Conservation (phyloP, 2,888 invertebrate species). For the Idaea straminata region DNA sequence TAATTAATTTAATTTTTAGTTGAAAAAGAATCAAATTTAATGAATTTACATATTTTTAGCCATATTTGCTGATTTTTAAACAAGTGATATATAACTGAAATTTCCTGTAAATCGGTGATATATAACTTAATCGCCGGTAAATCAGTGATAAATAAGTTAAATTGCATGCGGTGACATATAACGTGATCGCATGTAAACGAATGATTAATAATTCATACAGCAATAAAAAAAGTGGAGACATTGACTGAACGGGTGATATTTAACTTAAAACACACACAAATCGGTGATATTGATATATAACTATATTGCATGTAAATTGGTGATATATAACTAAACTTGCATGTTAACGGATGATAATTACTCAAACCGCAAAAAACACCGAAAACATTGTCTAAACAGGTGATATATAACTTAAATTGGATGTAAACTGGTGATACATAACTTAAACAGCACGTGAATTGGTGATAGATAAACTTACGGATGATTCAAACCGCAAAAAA, state of each 20-base stretch:
- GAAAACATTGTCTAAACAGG: neutral
- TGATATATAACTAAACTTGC: no score
- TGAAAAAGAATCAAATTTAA: no score
- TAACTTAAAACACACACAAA: no score
- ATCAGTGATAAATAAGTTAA: constrained; percentile 16
- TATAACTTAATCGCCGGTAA: constrained; percentile 12
- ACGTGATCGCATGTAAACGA: neutral
- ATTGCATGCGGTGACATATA: no score
- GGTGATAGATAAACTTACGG: neutral
- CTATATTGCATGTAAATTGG: no score
- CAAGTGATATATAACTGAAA: neutral
- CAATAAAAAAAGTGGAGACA: no score
- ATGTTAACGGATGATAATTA: no score
- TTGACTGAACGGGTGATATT: no score
- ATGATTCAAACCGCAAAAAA: neutral
- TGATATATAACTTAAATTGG: neutral
- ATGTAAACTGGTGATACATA: neutral
- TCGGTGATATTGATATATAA: no score
- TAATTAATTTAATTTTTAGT: no score
- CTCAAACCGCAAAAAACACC: no score
- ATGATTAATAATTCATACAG: neutral
- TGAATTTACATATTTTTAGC: no score
- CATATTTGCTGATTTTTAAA: neutral
- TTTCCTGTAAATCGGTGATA: neutral
- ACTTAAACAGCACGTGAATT: neutral